Conservation (phyloP, 2,113 vertebrate species). For the Carollia perspicillata region DNA sequence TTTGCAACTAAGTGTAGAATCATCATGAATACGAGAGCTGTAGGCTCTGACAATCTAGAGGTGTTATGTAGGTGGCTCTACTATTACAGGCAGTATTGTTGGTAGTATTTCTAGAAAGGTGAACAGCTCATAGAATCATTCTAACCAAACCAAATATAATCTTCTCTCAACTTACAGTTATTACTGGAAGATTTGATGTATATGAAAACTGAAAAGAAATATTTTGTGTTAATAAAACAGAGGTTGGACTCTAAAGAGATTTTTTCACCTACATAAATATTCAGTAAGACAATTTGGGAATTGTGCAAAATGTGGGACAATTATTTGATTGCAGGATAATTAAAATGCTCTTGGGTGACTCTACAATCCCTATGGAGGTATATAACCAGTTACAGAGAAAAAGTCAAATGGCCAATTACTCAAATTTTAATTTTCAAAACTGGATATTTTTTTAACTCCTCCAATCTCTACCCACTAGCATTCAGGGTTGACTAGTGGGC, state of each 20-base stretch:
- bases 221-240: neutral
- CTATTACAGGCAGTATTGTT: neutral
- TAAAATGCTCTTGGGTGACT: neutral
- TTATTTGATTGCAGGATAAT: neutral
- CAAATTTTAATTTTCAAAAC: neutral
- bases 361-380: neutral
- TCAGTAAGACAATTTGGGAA: neutral
- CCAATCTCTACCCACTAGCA: neutral
- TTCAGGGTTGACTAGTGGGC: neutral
- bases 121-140: neutral
- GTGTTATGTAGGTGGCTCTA: neutral
- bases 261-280: neutral
- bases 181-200: neutral
- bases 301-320: neutral
- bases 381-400: neutral
- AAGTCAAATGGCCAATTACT: neutral
- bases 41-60: neutral
- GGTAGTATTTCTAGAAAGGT: neutral
- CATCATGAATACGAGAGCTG: neutral
- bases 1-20: neutral
- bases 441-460: neutral
- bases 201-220: neutral
- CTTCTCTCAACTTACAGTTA: neutral
- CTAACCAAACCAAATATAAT: neutral
- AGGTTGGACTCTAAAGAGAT: neutral